These are phyloP conservation scores for Ctenomys sociabilis DNA, from an alignment of 2,113 vertebrate genomes.

Conservation along the genomic window DNA sequence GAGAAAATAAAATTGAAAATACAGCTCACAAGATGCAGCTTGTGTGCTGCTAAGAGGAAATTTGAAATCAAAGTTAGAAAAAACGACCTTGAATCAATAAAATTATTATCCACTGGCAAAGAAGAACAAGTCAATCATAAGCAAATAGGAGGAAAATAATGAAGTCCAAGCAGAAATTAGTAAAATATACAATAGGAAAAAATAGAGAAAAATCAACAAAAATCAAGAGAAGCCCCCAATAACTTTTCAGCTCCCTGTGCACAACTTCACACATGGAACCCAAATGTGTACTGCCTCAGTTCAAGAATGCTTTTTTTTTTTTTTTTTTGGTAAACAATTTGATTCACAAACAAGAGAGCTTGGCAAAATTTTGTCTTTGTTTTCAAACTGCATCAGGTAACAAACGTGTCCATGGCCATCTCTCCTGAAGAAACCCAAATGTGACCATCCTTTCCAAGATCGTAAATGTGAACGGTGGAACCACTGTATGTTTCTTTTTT, in stretches of 20 bases:
- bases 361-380: neutral
- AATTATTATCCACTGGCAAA: neutral
- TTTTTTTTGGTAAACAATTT: neutral
- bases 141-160: neutral
- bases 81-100: neutral
- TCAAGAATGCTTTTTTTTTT: neutral
- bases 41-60: neutral
- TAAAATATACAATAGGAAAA: conserved; percentile 3
- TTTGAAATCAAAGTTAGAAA: neutral
- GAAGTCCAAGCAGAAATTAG: neutral
- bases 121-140: neutral
- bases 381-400: neutral
- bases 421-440: neutral
- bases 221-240: neutral
- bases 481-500: neutral
- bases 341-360: neutral
- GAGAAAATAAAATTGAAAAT: conserved; percentile 9
- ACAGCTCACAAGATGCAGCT: neutral
- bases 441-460: neutral
- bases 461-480: neutral
- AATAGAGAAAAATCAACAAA: conserved; percentile 1
- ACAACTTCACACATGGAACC: neutral
- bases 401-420: neutral
- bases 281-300: neutral
- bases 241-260: neutral